A percentile compares a stretch with the other conserved stretches of the same genome.
Conservation (phyloP, 2,888 invertebrate genomes). For the Diadegma fenestrale region DNA sequence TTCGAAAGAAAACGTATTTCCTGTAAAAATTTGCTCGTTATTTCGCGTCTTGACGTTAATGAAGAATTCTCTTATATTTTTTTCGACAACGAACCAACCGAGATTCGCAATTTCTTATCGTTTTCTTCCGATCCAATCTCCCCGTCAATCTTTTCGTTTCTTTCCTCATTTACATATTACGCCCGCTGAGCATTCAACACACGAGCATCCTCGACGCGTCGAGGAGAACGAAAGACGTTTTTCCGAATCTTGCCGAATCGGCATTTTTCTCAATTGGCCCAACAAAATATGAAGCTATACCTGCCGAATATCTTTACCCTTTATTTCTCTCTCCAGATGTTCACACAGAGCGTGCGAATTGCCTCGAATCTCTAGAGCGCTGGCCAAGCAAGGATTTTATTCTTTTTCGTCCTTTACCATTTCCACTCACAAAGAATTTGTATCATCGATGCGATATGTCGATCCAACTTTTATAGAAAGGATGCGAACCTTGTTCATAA, state of each 20-base stretch:
- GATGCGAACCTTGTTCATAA: conserved; percentile 13
- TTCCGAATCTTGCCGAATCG: conserved; percentile 51
- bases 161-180: conserved; percentile 21
- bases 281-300: conserved; percentile 26
- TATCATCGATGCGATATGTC: conserved; percentile 39
- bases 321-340: conserved; percentile 14
- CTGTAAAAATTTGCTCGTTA: background rate
- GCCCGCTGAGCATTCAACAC: background rate
- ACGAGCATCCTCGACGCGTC: background rate
- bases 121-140: conserved; percentile 15
- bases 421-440: background rate
- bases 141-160: conserved; percentile 17
- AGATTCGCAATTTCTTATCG: conserved; percentile 31
- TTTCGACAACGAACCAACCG: background rate
- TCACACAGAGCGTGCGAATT: conserved; percentile 28
- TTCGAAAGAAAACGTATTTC: background rate
- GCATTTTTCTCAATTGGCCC: conserved; percentile 60
- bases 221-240: conserved; percentile 11
- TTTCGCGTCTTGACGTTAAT: background rate
- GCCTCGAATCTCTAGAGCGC: conserved; percentile 1
- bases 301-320: conserved; percentile 6
- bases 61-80: background rate
- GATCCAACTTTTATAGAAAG: conserved; percentile 30
- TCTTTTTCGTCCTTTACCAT: background rate
- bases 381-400: background rate